Conservation (phyloP, 2,888 invertebrate species). For the Aphrophora alni region DNA sequence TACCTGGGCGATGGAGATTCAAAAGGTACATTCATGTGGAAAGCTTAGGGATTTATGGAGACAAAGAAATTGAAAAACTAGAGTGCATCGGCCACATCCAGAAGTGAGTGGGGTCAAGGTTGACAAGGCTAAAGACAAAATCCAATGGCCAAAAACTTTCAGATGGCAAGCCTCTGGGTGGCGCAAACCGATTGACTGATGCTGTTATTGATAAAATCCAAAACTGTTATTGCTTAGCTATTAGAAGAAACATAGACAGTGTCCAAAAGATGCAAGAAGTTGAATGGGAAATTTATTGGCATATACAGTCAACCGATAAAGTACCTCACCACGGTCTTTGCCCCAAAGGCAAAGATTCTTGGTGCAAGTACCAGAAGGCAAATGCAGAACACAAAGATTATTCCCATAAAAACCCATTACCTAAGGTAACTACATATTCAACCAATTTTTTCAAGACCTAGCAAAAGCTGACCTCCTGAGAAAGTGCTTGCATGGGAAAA, state of each 20-base stretch:
- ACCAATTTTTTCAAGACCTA: constrained; percentile 6
- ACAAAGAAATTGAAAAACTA: background rate
- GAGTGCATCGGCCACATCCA: background rate
- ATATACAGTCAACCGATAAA: constrained; percentile 48
- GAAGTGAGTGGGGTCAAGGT: background rate
- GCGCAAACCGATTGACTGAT: constrained; percentile 47
- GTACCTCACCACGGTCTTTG: constrained; percentile 43
- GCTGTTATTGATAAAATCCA: constrained; percentile 48
- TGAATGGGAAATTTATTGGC: constrained; percentile 50
- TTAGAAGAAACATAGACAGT: constrained; percentile 46
- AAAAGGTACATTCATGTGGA: too few relatives aligned
- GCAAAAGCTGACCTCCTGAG: background rate
- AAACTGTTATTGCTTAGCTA: constrained; percentile 50
- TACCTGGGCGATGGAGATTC: too few relatives aligned
- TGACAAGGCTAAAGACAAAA: background rate
- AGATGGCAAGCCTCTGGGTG: constrained; percentile 42
- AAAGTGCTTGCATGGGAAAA: background rate
- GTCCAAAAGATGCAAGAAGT: constrained; percentile 48
- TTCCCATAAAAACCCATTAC: background rate
- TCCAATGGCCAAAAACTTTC: background rate
- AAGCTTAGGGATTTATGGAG: too few relatives aligned
- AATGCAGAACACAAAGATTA: background rate
- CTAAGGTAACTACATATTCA: background rate
- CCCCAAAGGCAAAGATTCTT: constrained; percentile 36
- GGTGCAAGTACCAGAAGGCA: constrained; percentile 49